Percentiles rank a stretch among this genome's conserved stretches.
These are phyloP conservation scores for Salarias fasciatus DNA, from an alignment of 2,797 vertebrate genomes.

Conservation along the genomic window DNA sequence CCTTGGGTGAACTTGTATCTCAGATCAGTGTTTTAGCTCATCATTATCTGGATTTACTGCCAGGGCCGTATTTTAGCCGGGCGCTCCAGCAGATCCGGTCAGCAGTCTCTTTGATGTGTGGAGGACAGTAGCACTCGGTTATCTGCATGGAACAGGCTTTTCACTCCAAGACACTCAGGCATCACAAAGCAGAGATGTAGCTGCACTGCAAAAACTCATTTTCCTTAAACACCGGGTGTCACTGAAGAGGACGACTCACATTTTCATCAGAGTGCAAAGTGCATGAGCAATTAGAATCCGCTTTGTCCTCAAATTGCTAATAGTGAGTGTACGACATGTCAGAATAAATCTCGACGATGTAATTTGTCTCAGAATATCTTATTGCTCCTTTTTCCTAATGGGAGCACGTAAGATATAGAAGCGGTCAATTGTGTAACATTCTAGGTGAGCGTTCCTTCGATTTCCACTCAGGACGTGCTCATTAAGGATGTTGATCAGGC, in stretches of 20 bases:
- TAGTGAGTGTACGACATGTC: slow-evolving; percentile 8
- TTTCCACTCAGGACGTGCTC: slow-evolving; percentile 30
- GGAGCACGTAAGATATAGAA: slow-evolving; percentile 5
- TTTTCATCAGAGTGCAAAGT: slow-evolving; percentile 1
- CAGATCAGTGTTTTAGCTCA: slow-evolving; percentile 28
- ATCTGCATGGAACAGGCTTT: slow-evolving; percentile 52
- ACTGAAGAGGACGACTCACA: slow-evolving; percentile 16
- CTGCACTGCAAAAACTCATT: slow-evolving; percentile 30
- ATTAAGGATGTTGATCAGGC: slow-evolving; percentile 54
- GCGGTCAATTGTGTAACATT: slow-evolving; percentile 19
- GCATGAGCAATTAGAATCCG: slow-evolving; percentile 15
- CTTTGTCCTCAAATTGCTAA: slow-evolving; percentile 20
- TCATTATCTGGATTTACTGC: slow-evolving; percentile 29
- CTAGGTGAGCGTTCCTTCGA: slow-evolving; percentile 7
- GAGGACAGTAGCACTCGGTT: slow-evolving; percentile 34
- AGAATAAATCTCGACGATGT: slow-evolving; percentile 5
- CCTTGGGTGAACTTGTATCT: slow-evolving; percentile 26
- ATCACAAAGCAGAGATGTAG: slow-evolving; percentile 25
- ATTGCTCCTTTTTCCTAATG: slow-evolving; percentile 12
- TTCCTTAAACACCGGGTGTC: slow-evolving; percentile 11
- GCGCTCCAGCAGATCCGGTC: slow-evolving; percentile 31
- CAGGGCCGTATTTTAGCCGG: slow-evolving; percentile 12
- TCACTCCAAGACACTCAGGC: slow-evolving; percentile 32
- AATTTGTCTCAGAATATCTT: not conserved
- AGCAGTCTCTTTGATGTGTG: slow-evolving; percentile 41